These are phyloP conservation scores for Euspilapteryx auroguttella DNA, from an alignment of 2,888 invertebrate species.

Conservation along the genomic window DNA sequence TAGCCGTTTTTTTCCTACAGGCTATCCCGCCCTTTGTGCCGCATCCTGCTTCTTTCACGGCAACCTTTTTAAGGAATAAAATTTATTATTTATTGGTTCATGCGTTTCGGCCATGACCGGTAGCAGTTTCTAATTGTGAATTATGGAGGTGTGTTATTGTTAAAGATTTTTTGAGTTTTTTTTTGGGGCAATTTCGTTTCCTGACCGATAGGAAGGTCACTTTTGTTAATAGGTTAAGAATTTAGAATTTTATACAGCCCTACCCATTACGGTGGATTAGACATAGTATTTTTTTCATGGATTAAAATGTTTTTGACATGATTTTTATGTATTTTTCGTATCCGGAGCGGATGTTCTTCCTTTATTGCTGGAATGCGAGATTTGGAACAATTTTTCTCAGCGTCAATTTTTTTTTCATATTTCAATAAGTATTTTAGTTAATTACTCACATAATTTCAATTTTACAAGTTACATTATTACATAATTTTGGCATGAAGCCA, in stretches of 20 bases:
- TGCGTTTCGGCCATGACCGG: slow-evolving; percentile 50
- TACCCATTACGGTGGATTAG: slow-evolving; percentile 36
- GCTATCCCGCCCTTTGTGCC: slow-evolving; percentile 40
- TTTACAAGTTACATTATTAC: too few species aligned
- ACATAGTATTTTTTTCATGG: too few species aligned
- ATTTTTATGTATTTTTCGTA: too few species aligned
- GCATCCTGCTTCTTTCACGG: slow-evolving; percentile 55
- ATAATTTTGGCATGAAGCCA: too few species aligned
- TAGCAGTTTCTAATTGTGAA: slow-evolving; percentile 59
- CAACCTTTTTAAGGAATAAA: slow-evolving; percentile 53
- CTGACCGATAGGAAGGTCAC: slow-evolving; percentile 46
- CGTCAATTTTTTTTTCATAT: too few species aligned
- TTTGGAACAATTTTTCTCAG: too few species aligned
- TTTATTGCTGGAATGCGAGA: too few species aligned
- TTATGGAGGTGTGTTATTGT: slow-evolving; percentile 46
- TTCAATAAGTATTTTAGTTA: too few species aligned
- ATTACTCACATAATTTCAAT: too few species aligned
- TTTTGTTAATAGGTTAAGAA: slow-evolving; percentile 42
- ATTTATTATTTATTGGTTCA: slow-evolving; percentile 55
- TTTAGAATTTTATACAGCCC: too few species aligned
- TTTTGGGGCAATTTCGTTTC: slow-evolving; percentile 24
- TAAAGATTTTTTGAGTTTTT: too few species aligned
- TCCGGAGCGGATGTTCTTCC: slow-evolving; percentile 36
- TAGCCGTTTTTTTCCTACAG: slow-evolving; percentile 37
- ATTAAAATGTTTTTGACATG: too few species aligned